A percentile compares a stretch with the other conserved stretches of the same genome.
Evolutionary conservation across 2,113 vertebrate genomes (phyloP).

Genomic region (Bubalus kerabau): DNA sequence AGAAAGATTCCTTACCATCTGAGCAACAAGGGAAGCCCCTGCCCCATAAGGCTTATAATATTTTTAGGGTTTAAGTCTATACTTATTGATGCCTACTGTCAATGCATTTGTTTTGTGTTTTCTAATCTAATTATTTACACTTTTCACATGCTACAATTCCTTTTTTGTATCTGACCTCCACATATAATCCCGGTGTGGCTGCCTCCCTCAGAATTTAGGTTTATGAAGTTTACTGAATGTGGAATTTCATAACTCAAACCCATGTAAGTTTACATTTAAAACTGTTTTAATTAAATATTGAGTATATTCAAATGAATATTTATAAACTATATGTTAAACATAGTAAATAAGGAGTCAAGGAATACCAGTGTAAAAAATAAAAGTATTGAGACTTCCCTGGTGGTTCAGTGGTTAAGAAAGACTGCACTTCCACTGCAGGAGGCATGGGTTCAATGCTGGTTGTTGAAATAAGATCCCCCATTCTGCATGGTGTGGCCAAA

Average conservation of each 20-base stretch:
- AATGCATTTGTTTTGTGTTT: not conserved
- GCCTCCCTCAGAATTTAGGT: not conserved
- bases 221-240: not conserved
- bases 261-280: not conserved
- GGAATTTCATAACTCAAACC: not conserved
- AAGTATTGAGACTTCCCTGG: not conserved
- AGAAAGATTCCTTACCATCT: not conserved
- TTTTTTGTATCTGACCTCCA: not conserved
- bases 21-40: not conserved
- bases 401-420: not conserved
- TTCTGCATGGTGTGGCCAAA: not conserved
- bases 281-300: not conserved
- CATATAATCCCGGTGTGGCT: not conserved
- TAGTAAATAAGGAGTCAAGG: not conserved
- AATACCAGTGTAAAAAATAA: not conserved
- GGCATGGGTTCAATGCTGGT: not conserved
- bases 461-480: not conserved
- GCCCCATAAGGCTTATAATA: not conserved
- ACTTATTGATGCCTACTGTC: not conserved
- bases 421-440: not conserved
- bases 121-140: not conserved
- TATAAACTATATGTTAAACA: not conserved
- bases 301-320: not conserved
- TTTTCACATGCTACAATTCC: not conserved
- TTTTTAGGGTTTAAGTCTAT: not conserved